phyloP scores from a whole-genome alignment of 2,797 vertebrate species.

The Brotula barbata region DNA sequence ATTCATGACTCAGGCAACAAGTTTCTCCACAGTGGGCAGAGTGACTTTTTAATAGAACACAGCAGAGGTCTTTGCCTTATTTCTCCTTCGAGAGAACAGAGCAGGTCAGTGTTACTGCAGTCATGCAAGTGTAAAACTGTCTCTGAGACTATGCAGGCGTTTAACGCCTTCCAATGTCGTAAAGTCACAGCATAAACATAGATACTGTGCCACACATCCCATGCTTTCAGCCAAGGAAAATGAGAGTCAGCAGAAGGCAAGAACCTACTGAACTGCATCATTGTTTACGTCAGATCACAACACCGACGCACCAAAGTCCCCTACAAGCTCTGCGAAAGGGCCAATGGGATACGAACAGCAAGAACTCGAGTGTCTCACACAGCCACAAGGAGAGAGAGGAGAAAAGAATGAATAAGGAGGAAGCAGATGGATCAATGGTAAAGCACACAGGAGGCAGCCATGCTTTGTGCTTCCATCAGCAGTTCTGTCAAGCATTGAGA shows the following conservation, averaged over 20 bases:
- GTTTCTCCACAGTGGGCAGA: constrained; percentile 34
- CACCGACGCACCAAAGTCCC: constrained; percentile 41
- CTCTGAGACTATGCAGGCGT: constrained; percentile 6
- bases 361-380: background rate
- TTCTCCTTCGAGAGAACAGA: constrained; percentile 24
- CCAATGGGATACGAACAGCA: constrained; percentile 1
- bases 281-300: constrained; percentile 40
- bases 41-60: constrained; percentile 61
- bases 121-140: constrained; percentile 32
- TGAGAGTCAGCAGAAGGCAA: constrained; percentile 25
- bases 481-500: constrained; percentile 51
- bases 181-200: constrained; percentile 29
- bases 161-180: constrained; percentile 11
- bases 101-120: constrained; percentile 31
- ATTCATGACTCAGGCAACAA: constrained; percentile 51
- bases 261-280: constrained; percentile 54
- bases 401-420: constrained; percentile 20
- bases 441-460: constrained; percentile 52
- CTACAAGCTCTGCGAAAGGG: constrained; percentile 9
- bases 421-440: constrained; percentile 56
- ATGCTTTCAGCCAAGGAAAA: constrained; percentile 21
- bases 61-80: constrained; percentile 41
- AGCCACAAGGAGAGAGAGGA: constrained; percentile 10
- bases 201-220: constrained; percentile 25
- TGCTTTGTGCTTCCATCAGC: constrained; percentile 66